phyloP scores from a whole-genome alignment of 2,888 invertebrate genomes.

The Eristalis pertinax region DNA sequence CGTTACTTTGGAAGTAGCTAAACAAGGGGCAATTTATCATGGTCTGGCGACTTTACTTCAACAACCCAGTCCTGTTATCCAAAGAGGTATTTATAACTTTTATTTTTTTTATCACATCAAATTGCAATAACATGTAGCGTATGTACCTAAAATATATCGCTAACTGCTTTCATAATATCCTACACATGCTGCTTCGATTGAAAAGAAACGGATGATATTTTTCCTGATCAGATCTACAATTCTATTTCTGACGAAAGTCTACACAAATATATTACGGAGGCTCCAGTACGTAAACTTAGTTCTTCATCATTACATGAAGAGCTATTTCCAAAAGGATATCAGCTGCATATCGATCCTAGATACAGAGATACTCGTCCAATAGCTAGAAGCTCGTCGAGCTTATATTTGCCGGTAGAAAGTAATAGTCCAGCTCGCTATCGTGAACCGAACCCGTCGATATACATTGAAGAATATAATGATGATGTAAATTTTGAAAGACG shows the following conservation, averaged over 20 bases:
- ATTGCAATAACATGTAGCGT: conserved; percentile 5
- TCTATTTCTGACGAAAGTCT: conserved; percentile 81
- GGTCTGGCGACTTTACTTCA: conserved; percentile 95
- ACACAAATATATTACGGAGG: conserved; percentile 78
- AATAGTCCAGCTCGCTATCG: conserved; percentile 49
- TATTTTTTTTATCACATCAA: conserved; percentile 7
- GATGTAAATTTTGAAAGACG: conserved; percentile 72
- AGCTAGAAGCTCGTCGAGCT: conserved; percentile 79
- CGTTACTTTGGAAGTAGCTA: conserved; percentile 97
- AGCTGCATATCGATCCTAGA: conserved; percentile 80
- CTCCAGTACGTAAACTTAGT: conserved; percentile 77
- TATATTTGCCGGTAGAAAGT: conserved; percentile 75
- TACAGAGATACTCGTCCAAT: conserved; percentile 81
- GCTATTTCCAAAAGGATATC: conserved; percentile 78
- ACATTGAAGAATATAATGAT: conserved; percentile 79
- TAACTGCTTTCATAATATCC: conserved; percentile 74
- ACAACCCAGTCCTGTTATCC: conserved; percentile 93
- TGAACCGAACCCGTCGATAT: conserved; percentile 79
- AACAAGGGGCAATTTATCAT: conserved; percentile 98
- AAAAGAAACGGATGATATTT: conserved; percentile 44
- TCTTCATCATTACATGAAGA: conserved; percentile 80
- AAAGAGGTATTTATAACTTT: conserved; percentile 84
- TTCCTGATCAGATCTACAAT: conserved; percentile 74
- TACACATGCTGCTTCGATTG: conserved; percentile 76
- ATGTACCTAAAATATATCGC: conserved; percentile 63